phyloP scores from a whole-genome alignment of 1,140 invertebrate species.

The Venturia canescens region DNA sequence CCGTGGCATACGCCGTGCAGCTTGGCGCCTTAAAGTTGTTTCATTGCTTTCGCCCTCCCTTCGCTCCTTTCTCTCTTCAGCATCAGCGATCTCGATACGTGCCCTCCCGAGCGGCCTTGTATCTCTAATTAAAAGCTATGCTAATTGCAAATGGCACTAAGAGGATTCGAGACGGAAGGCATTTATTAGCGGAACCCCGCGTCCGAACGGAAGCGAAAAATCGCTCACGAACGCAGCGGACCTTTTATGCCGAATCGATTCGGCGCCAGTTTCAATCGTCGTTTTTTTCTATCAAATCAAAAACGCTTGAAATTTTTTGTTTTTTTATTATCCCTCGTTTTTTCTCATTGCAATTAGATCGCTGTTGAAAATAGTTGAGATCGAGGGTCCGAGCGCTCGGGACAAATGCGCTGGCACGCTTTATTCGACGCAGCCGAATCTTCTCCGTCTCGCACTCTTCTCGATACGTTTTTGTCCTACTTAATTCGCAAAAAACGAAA shows the following conservation, averaged over 20 bases:
- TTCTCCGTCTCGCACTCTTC: too few species aligned
- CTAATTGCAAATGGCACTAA: conserved; percentile 39
- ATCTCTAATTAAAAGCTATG: conserved; percentile 42
- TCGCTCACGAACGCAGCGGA: neutral
- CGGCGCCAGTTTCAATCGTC: too few species aligned
- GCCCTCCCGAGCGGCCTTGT: conserved; percentile 31
- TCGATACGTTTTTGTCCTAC: too few species aligned
- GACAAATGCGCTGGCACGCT: too few species aligned
- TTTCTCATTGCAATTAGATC: too few species aligned
- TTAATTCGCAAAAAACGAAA: too few species aligned
- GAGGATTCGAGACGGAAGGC: conserved; percentile 39
- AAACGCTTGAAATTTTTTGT: too few species aligned
- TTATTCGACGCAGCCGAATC: too few species aligned
- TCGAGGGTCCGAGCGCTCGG: too few species aligned
- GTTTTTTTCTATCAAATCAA: too few species aligned
- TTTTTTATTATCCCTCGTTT: too few species aligned
- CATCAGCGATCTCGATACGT: conserved; percentile 6
- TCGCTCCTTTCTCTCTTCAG: neutral
- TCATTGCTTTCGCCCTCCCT: neutral
- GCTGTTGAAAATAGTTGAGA: too few species aligned
- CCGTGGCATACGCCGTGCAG: neutral
- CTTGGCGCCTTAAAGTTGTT: conserved; percentile 3
- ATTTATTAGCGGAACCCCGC: conserved; percentile 24
- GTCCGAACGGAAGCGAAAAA: conserved; percentile 14
- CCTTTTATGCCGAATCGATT: neutral